Conservation (phyloP, 2,888 invertebrate species). For the Drosophila acutilabella region DNA sequence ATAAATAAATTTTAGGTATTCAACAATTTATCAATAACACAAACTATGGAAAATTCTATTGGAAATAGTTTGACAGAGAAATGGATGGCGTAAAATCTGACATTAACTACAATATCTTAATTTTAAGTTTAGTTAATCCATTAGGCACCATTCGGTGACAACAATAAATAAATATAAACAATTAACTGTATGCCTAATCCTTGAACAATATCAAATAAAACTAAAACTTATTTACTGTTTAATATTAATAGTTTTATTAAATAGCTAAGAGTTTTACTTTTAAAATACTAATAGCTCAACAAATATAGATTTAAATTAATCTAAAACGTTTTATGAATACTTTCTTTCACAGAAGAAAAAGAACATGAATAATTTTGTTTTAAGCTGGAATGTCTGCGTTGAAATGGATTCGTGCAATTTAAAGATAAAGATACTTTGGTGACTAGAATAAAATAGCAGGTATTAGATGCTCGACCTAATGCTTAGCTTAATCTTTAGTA, state of each 20-base stretch:
- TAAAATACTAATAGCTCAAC: constrained; percentile 1
- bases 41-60: no score
- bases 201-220: no score
- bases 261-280: neutral
- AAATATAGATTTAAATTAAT: constrained; percentile 1
- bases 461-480: constrained; percentile 14
- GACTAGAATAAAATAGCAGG: constrained; percentile 44
- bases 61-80: no score
- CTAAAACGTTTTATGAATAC: neutral
- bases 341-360: constrained; percentile 2
- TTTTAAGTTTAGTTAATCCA: no score
- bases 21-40: no score
- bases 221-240: no score
- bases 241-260: neutral
- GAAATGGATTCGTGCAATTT: neutral
- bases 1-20: no score
- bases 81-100: no score
- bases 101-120: no score
- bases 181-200: no score
- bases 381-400: constrained; percentile 31
- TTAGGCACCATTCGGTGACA: no score
- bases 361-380: neutral
- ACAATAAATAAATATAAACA: no score
- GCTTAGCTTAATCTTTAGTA: constrained; percentile 67
- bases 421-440: constrained; percentile 1